Evolutionary conservation across 1,140 invertebrate species (phyloP), one percentile per base, ranked within the genome.

Genomic region (Hypothenemus hampei): DNA sequence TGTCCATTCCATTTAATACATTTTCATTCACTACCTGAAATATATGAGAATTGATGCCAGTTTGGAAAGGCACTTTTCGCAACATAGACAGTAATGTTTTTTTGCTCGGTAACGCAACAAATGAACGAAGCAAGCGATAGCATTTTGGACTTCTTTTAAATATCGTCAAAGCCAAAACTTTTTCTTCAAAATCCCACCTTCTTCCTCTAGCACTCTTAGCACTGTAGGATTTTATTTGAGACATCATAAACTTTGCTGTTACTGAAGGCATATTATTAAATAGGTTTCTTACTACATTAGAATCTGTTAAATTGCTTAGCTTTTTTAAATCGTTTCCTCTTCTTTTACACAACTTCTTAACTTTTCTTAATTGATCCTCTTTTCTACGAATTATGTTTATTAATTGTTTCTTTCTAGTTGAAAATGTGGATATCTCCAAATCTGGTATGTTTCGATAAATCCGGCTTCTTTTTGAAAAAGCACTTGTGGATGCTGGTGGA

Each of bases 101-200:
- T 15, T 44, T 44, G 22, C 7, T 22, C 6, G 41, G 41, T 4
- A 44, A 22, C 3, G 21, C 20, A 13, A 24, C 19, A 23, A 44
- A 44, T 11, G 13, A 13, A 4, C 23, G n/a, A 3, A 44, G 13
- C 15, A 44, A 24, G 3, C 6, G 4, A 22, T 44, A 44, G 23
- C 20, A 44, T 24, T 19, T 44, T 3, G 41, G 23, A 24, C 41
- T 44, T 44, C 23, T 44, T 44, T 44, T 44, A 7, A 24, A 44
- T 6, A 44, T 44, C 3, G 20, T 3, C 3, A 44, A 22, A 8
- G 23, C 24, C 13, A 48, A 15, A 35, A 48, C 5, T 35, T 48
- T 48, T n/a, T 48, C 45, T 4, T 48, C 45, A 10, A 48, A 35
- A 35, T 24, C 21, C 26, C 31, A 48, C 19, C 45, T 31, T 18